Evolutionary conservation across 2,888 invertebrate species (phyloP).

Genomic region (Diachrysia chrysitis): DNA sequence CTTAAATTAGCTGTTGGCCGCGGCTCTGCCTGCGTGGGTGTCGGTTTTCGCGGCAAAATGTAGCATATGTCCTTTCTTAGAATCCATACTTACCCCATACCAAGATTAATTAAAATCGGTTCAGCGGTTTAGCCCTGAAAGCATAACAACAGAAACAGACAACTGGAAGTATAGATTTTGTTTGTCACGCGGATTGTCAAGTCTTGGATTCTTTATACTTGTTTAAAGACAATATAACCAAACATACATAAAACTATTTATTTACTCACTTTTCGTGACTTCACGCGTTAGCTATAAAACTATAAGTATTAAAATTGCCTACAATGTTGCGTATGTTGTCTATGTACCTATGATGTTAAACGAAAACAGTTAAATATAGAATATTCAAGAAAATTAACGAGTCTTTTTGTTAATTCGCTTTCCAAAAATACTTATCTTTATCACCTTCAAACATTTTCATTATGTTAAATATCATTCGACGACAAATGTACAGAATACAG

Average conservation of each 20-base stretch:
- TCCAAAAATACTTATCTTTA: slow-evolving; percentile 44
- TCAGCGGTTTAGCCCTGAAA: too few species aligned
- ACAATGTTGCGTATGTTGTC: slow-evolving; percentile 36
- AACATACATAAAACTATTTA: slow-evolving; percentile 11
- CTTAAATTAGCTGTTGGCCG: too few species aligned
- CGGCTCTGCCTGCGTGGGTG: too few species aligned
- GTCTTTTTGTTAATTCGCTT: slow-evolving; percentile 42
- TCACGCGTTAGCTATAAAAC: slow-evolving; percentile 41
- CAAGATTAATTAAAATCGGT: too few species aligned
- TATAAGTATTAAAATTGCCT: slow-evolving; percentile 17
- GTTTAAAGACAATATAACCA: slow-evolving; percentile 8
- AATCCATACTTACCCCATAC: too few species aligned
- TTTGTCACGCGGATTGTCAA: too few species aligned
- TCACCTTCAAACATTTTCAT: slow-evolving; percentile 60
- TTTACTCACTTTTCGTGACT: slow-evolving; percentile 48
- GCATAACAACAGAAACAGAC: too few species aligned
- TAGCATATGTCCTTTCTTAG: too few species aligned
- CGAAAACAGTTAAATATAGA: background rate
- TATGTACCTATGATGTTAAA: slow-evolving; percentile 21
- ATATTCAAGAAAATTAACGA: slow-evolving; percentile 26
- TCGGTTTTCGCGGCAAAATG: too few species aligned
- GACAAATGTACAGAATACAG: slow-evolving; percentile 52
- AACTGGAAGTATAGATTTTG: too few species aligned
- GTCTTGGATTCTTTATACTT: background rate
- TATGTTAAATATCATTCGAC: slow-evolving; percentile 52